A percentile compares a stretch with the other conserved stretches of the same genome.
Conservation (phyloP, 2,113 vertebrate species). For the Cnemophilus loriae region DNA sequence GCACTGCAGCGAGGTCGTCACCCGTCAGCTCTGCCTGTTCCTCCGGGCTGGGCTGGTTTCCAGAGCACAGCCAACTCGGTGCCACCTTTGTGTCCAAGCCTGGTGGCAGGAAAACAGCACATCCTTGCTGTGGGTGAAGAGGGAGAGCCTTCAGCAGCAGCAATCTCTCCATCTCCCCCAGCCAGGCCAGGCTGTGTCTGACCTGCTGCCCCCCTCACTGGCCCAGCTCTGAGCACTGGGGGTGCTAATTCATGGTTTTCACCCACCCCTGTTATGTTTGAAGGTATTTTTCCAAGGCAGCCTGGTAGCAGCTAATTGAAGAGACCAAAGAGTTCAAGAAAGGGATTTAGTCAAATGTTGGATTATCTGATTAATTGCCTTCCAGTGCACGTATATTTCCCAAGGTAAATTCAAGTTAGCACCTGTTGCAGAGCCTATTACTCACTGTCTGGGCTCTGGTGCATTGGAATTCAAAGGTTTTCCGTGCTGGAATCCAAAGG, state of each 20-base stretch:
- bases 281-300: not conserved
- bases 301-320: not conserved
- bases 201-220: not conserved
- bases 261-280: not conserved
- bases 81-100: not conserved
- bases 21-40: not conserved
- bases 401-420: constrained; percentile 20
- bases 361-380: constrained; percentile 15
- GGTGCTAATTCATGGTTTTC: not conserved
- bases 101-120: not conserved
- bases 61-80: rapidly evolving
- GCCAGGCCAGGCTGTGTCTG: not conserved
- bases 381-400: not conserved
- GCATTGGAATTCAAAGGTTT: not conserved
- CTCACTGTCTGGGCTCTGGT: not conserved
- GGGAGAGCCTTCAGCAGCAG: not conserved
- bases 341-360: not conserved
- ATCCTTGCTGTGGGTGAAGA: not conserved
- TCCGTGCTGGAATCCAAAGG: not conserved
- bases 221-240: not conserved
- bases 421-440: not conserved
- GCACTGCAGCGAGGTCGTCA: not conserved
- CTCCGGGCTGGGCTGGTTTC: not conserved
- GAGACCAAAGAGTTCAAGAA: constrained; percentile 8
- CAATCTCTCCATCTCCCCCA: rapidly evolving